Evolutionary conservation across 1,140 invertebrate genomes (phyloP).

Genomic region (Lucilia cuprina): DNA sequence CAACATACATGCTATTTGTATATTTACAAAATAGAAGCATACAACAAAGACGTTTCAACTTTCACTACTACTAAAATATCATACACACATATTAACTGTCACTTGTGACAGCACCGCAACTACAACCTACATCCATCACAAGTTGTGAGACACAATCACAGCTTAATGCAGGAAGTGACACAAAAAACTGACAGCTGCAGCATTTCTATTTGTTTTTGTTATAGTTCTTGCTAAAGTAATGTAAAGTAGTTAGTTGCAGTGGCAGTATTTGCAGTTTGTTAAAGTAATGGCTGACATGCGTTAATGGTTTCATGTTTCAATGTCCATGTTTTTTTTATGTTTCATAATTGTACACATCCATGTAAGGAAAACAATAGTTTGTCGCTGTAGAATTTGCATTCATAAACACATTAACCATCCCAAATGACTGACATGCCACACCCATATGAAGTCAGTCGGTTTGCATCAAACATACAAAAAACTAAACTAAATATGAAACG

Average conservation of each 20-base stretch:
- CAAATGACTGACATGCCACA: conserved; percentile 23
- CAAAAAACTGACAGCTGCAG: background rate
- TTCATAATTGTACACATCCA: background rate
- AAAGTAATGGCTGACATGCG: conserved; percentile 7
- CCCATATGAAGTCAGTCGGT: background rate
- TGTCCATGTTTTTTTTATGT: background rate
- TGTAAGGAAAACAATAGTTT: background rate
- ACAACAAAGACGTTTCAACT: conserved; percentile 10
- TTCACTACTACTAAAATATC: conserved; percentile 13
- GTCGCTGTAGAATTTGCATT: background rate
- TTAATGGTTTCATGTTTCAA: conserved; percentile 28
- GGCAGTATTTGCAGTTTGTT: background rate
- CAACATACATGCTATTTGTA: background rate
- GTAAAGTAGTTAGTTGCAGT: background rate
- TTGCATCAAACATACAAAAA: background rate
- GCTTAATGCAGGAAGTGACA: conserved; percentile 28
- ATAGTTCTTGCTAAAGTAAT: background rate
- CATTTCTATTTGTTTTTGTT: background rate
- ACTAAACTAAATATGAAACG: background rate
- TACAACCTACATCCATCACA: background rate
- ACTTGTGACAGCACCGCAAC: conserved; percentile 17
- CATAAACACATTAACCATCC: conserved; percentile 21
- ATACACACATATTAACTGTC: conserved; percentile 27
- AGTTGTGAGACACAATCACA: conserved; percentile 20
- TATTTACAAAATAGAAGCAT: background rate